phyloP scores from a whole-genome alignment of 2,888 invertebrate genomes.

The Nysson spinosus region DNA sequence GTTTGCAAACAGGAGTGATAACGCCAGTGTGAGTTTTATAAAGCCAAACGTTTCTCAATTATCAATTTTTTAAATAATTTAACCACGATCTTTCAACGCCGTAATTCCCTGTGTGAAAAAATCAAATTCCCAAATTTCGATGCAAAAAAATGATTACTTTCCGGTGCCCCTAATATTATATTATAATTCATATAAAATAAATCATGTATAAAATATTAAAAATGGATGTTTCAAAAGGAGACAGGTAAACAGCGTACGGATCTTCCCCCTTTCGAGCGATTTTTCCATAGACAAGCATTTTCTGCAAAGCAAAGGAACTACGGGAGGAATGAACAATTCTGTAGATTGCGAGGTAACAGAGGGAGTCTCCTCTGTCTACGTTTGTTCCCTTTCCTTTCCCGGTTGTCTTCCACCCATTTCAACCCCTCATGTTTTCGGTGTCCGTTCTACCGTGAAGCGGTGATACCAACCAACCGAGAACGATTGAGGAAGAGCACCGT shows the following conservation, averaged over 20 bases:
- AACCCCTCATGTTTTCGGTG: constrained; percentile 66
- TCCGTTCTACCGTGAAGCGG: constrained; percentile 68
- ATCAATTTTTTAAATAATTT: no score
- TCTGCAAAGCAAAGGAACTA: constrained; percentile 31
- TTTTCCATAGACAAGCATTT: constrained; percentile 59
- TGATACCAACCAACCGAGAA: constrained; percentile 66
- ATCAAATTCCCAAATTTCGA: no score
- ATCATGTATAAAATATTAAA: background rate
- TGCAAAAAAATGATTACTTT: no score
- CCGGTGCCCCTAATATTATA: background rate
- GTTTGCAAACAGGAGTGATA: no score
- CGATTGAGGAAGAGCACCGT: constrained; percentile 36
- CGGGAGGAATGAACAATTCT: constrained; percentile 35
- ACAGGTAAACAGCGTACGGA: background rate
- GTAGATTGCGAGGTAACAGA: constrained; percentile 47
- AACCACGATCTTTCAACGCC: no score
- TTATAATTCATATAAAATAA: background rate
- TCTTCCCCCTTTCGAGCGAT: background rate
- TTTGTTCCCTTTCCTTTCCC: constrained; percentile 23
- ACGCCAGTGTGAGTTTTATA: no score
- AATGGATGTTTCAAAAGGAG: background rate
- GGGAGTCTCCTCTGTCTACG: constrained; percentile 43
- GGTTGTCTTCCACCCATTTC: constrained; percentile 26
- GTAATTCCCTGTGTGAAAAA: no score
- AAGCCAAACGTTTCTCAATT: no score